Base-by-base conservation (phyloP, 2,888 invertebrate genomes). In the Lithodes maja region DNA sequence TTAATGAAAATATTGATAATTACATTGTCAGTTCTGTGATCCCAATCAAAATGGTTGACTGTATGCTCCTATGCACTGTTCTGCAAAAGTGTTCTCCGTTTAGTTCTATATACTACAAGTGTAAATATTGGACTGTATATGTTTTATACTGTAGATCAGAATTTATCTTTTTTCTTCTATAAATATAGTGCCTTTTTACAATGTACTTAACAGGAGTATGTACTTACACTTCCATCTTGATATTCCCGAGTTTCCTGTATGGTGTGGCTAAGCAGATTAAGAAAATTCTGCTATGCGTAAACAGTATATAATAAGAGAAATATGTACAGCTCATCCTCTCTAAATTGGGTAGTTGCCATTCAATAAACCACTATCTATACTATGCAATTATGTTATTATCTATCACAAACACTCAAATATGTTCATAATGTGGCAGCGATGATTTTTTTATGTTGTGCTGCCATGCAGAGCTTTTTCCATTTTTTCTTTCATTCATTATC, bases 101-200 rank as follows among this genome's bases (percentile, higher is more conserved):
- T 68, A 12, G 1, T n/a, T 50, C 12, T 12, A 68, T 50, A n/a
- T 79, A 61, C 9, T 61, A 68, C 33, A 33, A 33, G 49, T 85
- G 78, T 85, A 85, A 61, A 85, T 85, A 85, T 61, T 78, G 85
- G 69, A 61, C n/a, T 85, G 78, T 78, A 85, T 78, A 85, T 85
- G 77, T 75, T 85, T 15, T 61, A 77, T 55, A 85, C 78, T 85
- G 33, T 77, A 78, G 68, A 85, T 61, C 61, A 85, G 78, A 78
- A 68, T 78, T 78, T 69, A 78, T 85, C 78, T 49, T 2, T 79
- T 77, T 49, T 78, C 33, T 54, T 77, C 49, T 61, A 52, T 50
- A 9, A 33, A 82, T 68, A 68, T 3, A 33, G 17, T 49, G 3
- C 49, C 33, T 61, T 50, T 75, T 75, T 15, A 61, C 49, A 2